These are phyloP conservation scores for Dinomys branickii DNA, from an alignment of 2,113 vertebrate genomes.

Conservation along the genomic window DNA sequence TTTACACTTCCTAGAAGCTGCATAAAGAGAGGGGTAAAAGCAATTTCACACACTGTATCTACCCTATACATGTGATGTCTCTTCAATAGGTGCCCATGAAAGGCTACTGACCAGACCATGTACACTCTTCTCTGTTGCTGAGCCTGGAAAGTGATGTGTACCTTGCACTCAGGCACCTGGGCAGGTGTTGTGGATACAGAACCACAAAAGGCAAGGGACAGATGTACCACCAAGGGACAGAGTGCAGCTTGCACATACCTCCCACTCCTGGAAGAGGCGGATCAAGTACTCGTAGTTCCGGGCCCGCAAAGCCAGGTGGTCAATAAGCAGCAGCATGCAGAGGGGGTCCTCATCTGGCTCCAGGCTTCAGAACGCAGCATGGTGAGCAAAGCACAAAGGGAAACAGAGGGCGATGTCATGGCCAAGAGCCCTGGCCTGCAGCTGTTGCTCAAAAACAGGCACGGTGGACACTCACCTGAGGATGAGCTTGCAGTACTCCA, in stretches of 20 bases:
- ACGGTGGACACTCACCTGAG: slow-evolving; percentile 88
- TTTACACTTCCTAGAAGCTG: neutral
- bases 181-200: neutral
- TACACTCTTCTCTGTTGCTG: fast-evolving
- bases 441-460: neutral
- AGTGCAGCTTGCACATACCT: slow-evolving; percentile 85
- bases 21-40: no score
- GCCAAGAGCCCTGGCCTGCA: fast-evolving
- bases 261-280: slow-evolving; percentile 95
- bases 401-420: slow-evolving; percentile 36
- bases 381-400: neutral
- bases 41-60: fast-evolving
- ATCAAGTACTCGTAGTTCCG: slow-evolving; percentile 91
- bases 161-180: neutral
- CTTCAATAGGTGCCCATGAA: fast-evolving
- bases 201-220: neutral
- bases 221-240: fast-evolving
- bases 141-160: neutral
- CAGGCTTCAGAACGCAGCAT: slow-evolving; percentile 85
- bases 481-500: slow-evolving; percentile 98
- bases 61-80: fast-evolving
- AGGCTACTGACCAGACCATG: fast-evolving
- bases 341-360: slow-evolving; percentile 96
- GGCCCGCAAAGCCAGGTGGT: slow-evolving; percentile 94
- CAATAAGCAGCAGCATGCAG: slow-evolving; percentile 94